These are phyloP conservation scores for Drosophila nigricruria DNA, from an alignment of 2,888 invertebrate genomes.

Conservation along the genomic window DNA sequence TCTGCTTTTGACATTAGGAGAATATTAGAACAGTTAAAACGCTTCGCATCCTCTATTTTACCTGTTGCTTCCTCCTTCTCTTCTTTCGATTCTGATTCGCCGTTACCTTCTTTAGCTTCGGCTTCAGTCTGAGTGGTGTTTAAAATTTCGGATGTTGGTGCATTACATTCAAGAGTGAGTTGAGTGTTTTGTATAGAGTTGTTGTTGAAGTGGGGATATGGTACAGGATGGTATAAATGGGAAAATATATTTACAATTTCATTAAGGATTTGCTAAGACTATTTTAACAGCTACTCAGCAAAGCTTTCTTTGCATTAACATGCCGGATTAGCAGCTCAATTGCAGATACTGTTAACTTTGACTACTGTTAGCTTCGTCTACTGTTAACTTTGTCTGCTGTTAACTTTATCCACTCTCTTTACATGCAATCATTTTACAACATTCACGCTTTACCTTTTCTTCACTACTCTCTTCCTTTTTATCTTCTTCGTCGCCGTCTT, in stretches of 20 bases:
- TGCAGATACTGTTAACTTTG: conserved; percentile 49
- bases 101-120: conserved; percentile 45
- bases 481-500: conserved; percentile 30
- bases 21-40: conserved; percentile 33
- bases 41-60: conserved; percentile 42
- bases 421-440: conserved; percentile 41
- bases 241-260: conserved; percentile 56
- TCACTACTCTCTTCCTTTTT: conserved; percentile 51
- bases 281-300: conserved; percentile 16
- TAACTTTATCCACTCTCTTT: background rate
- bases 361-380: conserved; percentile 44
- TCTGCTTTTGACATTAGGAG: conserved; percentile 30
- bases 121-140: conserved; percentile 58
- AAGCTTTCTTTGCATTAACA: conserved; percentile 40
- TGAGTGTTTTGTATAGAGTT: conserved; percentile 11
- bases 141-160: conserved; percentile 38
- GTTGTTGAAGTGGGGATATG: conserved; percentile 13
- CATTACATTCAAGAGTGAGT: conserved; percentile 33
- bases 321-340: conserved; percentile 50
- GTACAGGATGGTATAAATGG: conserved; percentile 23
- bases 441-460: conserved; percentile 61
- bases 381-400: conserved; percentile 11
- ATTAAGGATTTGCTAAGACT: conserved; percentile 20
- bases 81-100: conserved; percentile 49
- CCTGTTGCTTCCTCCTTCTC: conserved; percentile 52